Percentiles rank a stretch among this genome's conserved stretches.
phyloP scores from a whole-genome alignment of 2,797 vertebrate genomes.

The Gallinago nigripennis region DNA sequence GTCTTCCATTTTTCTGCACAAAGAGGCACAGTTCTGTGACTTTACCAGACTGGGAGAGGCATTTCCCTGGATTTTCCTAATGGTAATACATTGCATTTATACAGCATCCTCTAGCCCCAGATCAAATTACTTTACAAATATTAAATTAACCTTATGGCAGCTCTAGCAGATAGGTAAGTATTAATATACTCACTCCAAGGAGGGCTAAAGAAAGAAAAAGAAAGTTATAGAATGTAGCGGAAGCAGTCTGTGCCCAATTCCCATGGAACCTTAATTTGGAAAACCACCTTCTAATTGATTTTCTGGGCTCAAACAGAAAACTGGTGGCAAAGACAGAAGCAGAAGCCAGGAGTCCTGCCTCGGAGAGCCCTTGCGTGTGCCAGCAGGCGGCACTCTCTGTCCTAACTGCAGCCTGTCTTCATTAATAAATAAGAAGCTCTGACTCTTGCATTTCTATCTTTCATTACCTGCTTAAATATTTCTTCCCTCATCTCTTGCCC shows the following conservation, averaged over 20 bases:
- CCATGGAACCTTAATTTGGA: slow-evolving; percentile 1
- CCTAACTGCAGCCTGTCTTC: not conserved
- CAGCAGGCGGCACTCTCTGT: slow-evolving; percentile 16
- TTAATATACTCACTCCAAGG: not conserved
- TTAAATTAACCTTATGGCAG: slow-evolving; percentile 5
- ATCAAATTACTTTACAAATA: slow-evolving; percentile 9
- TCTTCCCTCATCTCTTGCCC: not conserved
- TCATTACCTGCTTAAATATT: not conserved
- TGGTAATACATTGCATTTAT: not conserved
- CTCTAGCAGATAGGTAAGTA: not conserved
- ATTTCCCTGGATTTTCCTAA: not conserved
- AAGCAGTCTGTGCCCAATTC: not conserved
- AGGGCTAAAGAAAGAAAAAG: not conserved
- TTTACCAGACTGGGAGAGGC: not conserved
- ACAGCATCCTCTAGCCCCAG: not conserved
- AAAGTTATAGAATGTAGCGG: not conserved
- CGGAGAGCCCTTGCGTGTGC: fast-evolving
- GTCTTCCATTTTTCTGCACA: not conserved
- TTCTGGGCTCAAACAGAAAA: not conserved
- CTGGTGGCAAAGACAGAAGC: not conserved
- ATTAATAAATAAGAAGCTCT: not conserved
- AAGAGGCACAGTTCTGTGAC: not conserved
- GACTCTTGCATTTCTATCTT: not conserved
- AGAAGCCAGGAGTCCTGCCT: not conserved
- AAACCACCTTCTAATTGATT: not conserved